Evolutionary conservation across 2,113 vertebrate genomes (phyloP).

Genomic region (Tychaedon coryphoeus): DNA sequence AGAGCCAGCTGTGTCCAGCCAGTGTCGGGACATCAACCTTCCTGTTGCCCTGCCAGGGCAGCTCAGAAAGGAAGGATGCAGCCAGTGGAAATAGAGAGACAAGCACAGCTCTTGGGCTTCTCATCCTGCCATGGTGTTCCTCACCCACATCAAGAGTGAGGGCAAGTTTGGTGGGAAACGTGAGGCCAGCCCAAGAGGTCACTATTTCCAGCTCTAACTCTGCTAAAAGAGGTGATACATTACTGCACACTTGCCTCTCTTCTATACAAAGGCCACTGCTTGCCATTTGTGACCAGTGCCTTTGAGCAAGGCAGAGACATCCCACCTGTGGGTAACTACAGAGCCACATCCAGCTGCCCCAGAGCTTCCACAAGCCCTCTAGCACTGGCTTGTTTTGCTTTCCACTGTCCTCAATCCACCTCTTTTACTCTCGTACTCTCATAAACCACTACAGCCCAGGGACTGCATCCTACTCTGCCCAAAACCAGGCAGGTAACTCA

Average conservation of each 20-base stretch:
- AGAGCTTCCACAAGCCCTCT: background rate
- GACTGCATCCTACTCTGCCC: background rate
- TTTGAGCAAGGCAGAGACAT: background rate
- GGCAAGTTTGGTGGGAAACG: background rate
- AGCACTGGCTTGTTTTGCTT: background rate
- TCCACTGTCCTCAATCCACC: background rate
- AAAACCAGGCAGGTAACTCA: background rate
- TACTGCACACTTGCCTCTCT: background rate
- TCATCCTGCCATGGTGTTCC: background rate
- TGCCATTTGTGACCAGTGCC: background rate
- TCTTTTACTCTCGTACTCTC: background rate
- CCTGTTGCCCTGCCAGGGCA: background rate
- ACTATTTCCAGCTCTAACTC: background rate
- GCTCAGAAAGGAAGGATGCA: fast-evolving
- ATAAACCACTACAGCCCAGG: background rate
- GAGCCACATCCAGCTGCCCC: background rate
- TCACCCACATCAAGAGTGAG: fast-evolving
- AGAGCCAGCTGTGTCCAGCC: background rate
- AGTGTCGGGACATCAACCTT: background rate
- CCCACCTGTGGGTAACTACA: background rate
- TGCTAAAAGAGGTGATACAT: background rate
- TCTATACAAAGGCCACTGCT: background rate
- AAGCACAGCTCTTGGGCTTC: background rate
- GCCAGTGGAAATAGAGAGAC: background rate
- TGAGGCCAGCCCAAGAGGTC: background rate